Evolutionary conservation across 2,797 vertebrate species (phyloP).

Genomic region (Darevskia mixta): DNA sequence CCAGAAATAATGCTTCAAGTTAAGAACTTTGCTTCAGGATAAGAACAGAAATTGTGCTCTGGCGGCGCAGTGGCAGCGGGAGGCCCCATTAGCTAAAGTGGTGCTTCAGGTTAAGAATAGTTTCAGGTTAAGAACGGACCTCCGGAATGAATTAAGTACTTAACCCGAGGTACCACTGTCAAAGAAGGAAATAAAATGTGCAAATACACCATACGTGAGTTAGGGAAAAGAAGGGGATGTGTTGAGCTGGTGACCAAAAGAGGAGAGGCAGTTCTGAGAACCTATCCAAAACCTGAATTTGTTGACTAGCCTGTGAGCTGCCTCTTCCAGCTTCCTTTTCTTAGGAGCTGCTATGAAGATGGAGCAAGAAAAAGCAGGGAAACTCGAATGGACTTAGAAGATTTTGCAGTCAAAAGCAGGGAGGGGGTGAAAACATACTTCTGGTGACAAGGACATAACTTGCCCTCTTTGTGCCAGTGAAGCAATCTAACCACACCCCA

Average conservation of each 20-base stretch:
- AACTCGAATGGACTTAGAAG: background rate
- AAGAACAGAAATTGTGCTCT: too few species aligned
- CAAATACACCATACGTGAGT: background rate
- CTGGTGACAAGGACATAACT: background rate
- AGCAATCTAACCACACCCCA: background rate
- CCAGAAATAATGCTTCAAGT: too few species aligned
- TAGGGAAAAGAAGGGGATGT: background rate
- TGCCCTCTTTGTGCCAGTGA: background rate
- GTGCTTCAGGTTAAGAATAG: too few species aligned
- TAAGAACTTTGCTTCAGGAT: too few species aligned
- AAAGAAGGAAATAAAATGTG: background rate
- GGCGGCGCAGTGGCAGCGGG: too few species aligned
- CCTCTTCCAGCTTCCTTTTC: background rate
- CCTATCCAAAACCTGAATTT: background rate
- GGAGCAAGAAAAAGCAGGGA: background rate
- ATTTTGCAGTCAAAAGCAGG: background rate
- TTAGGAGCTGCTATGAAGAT: background rate
- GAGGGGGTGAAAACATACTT: background rate
- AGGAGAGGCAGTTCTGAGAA: background rate
- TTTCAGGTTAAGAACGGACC: too few species aligned
- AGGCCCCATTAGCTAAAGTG: too few species aligned
- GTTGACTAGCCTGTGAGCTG: background rate
- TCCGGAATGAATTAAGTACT: too few species aligned
- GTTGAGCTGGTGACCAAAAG: background rate
- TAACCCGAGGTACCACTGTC: too few species aligned